Evolutionary conservation across 2,113 vertebrate species (phyloP), one percentile per base, ranked within the genome.

Genomic region (Cryptoleucopteryx plumbea): DNA sequence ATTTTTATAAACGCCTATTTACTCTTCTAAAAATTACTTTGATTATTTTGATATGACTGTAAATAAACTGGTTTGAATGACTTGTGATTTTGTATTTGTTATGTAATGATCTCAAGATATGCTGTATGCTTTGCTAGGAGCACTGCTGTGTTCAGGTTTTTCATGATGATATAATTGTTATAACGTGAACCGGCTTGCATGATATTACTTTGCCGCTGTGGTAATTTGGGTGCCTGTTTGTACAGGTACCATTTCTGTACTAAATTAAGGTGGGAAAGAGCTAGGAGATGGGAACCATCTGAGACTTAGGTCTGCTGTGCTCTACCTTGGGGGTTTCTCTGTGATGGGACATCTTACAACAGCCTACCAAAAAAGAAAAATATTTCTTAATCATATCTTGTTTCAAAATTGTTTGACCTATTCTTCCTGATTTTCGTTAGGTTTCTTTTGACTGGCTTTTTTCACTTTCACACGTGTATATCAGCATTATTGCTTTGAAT

Each of bases 51-150:
- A 31, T 20, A 10, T 0, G 25, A 9, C 63, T 10, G 23, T 16
- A 34, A 34, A 8, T 5, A 50, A 34, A 4, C 3, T 3, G 36
- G 26, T 32, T 18, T 15, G 52, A n/a, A 15, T 2, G 36, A 16
- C 14, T 36, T 16, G 4, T 62, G 92, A 5, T 29, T 74, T 42
- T 65, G 40, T 9, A 1, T 17, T 45, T 6, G 32, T 42, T 59
- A 3, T 0, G 19, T 31, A 13, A 20, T 1, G 7, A 17, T 2
- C 12, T 48, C 42, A 3, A 5, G 3, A 12, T 8, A 1, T 0
- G 13, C 58, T 23, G 5, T 34, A 4, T 1, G 59, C 65, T 36
- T 23, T 8, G 4, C 42, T 38, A 13, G 52, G 45, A 71, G 5
- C 10, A 2, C 55, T 42, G 40, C 47, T 16, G 20, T 2, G 38